phyloP scores from a whole-genome alignment of 1,140 invertebrate genomes.

The Sipha flava region DNA sequence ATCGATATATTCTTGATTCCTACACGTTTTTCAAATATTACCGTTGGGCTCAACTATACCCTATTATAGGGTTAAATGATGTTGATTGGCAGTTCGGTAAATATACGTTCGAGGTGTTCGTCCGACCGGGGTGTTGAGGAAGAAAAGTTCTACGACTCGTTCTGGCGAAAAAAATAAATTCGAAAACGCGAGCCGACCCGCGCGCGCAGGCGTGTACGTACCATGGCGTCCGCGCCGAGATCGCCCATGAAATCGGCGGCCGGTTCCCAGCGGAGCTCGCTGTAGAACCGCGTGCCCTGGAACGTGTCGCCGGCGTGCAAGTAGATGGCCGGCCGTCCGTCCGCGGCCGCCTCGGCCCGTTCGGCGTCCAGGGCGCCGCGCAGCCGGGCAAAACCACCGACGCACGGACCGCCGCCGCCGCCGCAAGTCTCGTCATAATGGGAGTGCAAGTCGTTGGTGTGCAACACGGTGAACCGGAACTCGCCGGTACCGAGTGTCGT shows the following conservation, averaged over 20 bases:
- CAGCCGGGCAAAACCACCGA: slow-evolving; percentile 70
- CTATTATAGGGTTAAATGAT: too few species aligned
- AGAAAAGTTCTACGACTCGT: too few species aligned
- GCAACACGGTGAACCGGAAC: slow-evolving; percentile 52
- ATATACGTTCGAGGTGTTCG: too few species aligned
- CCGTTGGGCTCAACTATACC: too few species aligned
- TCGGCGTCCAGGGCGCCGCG: slow-evolving; percentile 54
- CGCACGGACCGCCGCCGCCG: not conserved
- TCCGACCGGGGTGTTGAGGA: too few species aligned
- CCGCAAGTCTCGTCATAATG: slow-evolving; percentile 64
- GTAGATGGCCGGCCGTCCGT: slow-evolving; percentile 54
- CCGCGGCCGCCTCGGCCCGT: slow-evolving; percentile 46
- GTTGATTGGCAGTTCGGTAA: too few species aligned
- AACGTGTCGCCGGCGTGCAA: slow-evolving; percentile 84
- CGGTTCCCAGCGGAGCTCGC: slow-evolving; percentile 65
- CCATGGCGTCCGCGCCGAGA: slow-evolving; percentile 70
- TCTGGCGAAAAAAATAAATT: too few species aligned
- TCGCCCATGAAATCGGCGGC: slow-evolving; percentile 67
- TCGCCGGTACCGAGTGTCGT: not conserved
- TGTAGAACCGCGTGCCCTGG: slow-evolving; percentile 80
- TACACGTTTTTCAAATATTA: too few species aligned
- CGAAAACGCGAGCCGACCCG: too few species aligned
- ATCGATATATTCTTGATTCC: too few species aligned
- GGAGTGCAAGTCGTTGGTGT: slow-evolving; percentile 85
- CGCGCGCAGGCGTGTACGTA: slow-evolving; percentile 42